Conservation (phyloP, 2,113 vertebrate genomes). For the Picathartes gymnocephalus region DNA sequence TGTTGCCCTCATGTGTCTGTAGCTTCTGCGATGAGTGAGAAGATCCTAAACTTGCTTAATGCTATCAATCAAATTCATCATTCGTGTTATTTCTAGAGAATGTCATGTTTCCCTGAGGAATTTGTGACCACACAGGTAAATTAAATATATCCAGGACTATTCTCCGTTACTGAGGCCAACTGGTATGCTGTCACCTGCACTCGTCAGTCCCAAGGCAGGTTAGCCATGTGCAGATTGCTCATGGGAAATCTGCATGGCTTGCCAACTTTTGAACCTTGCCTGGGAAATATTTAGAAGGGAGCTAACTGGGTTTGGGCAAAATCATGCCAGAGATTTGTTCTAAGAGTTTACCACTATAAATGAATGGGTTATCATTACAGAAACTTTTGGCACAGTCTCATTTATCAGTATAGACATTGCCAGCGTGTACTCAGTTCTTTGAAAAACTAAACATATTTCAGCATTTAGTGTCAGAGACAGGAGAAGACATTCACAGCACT, state of each 20-base stretch:
- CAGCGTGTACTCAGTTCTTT: not conserved
- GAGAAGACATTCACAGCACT: not conserved
- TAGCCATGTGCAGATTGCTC: not conserved
- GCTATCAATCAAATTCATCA: not conserved
- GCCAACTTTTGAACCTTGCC: not conserved
- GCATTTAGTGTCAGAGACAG: not conserved
- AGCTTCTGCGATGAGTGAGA: not conserved
- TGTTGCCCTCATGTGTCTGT: not conserved
- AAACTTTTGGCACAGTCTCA: not conserved
- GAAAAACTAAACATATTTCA: not conserved
- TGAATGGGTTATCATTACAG: not conserved
- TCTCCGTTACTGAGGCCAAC: not conserved
- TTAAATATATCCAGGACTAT: not conserved
- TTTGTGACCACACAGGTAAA: not conserved
- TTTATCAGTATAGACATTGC: not conserved
- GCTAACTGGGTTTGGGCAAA: not conserved
- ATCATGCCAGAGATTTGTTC: not conserved
- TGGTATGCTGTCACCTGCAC: not conserved
- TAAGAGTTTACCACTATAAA: not conserved
- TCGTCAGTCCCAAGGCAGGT: not conserved
- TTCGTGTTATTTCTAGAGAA: not conserved
- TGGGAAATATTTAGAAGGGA: not conserved
- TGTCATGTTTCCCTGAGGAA: not conserved
- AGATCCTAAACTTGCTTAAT: not conserved
- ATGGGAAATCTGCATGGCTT: not conserved